These are phyloP conservation scores for Phataginus tricuspis DNA, from an alignment of 2,797 vertebrate genomes.

Conservation along the genomic window DNA sequence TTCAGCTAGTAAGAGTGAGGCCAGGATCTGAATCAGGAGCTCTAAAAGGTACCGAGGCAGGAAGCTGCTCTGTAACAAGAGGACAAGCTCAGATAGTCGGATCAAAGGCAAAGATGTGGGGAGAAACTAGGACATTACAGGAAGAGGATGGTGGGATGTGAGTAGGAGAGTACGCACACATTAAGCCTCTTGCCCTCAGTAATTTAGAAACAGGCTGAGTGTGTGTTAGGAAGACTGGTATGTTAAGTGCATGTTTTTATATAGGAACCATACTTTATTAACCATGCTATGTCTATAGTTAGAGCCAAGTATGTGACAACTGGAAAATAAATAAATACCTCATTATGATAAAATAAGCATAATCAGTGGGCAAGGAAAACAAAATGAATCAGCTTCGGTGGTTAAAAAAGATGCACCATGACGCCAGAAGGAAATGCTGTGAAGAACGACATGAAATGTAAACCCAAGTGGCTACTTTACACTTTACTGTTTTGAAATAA, in stretches of 20 bases:
- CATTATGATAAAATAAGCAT: not conserved
- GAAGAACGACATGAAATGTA: not conserved
- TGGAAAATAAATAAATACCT: conserved; percentile 51
- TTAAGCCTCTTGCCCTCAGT: not conserved
- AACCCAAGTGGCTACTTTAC: not conserved
- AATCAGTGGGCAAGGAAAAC: conserved; percentile 26
- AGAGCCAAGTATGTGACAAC: conserved; percentile 25
- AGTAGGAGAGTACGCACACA: not conserved
- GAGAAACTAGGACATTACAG: not conserved
- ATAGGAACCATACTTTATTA: conserved; percentile 53
- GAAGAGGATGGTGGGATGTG: not conserved
- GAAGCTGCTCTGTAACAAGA: not conserved
- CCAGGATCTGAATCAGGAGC: not conserved
- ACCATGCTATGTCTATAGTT: not conserved
- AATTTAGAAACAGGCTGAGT: conserved; percentile 52
- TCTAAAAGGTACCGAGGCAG: not conserved
- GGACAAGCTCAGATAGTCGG: not conserved
- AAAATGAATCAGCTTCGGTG: not conserved
- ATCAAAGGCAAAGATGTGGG: not conserved
- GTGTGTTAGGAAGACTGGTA: not conserved
- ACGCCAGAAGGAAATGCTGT: not conserved
- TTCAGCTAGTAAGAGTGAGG: not conserved
- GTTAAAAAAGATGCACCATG: not conserved
- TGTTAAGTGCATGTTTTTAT: conserved; percentile 58
- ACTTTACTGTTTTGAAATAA: not conserved